Evolutionary conservation across 2,113 vertebrate genomes (phyloP).

Genomic region (Typhlomys cinereus): DNA sequence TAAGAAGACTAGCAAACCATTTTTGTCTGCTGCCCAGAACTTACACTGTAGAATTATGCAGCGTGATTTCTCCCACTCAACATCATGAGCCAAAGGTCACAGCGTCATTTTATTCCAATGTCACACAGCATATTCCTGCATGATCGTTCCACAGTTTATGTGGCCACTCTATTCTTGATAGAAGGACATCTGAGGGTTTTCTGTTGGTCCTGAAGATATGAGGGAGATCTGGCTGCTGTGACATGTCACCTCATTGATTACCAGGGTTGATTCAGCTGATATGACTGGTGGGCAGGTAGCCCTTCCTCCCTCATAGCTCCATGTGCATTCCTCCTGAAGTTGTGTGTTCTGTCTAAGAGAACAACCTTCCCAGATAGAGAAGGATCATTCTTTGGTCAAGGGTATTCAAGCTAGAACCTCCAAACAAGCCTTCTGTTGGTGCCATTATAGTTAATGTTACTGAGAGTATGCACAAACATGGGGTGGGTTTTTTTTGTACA

Average conservation of each 20-base stretch:
- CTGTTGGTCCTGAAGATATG: too few species aligned
- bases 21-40: conserved; percentile 21
- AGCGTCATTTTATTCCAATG: not conserved
- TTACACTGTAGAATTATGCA: not conserved
- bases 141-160: not conserved
- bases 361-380: too few species aligned
- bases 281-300: too few species aligned
- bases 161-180: not conserved
- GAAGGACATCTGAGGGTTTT: not conserved
- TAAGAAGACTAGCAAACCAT: not conserved
- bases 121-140: not conserved
- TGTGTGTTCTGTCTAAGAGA: too few species aligned
- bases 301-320: too few species aligned
- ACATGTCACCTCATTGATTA: too few species aligned
- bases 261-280: too few species aligned
- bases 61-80: not conserved
- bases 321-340: too few species aligned
- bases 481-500: not conserved
- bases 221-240: too few species aligned
- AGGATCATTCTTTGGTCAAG: too few species aligned
- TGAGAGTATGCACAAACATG: not conserved
- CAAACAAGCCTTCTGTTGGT: not conserved
- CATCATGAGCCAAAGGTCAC: not conserved
- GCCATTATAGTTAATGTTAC: not conserved
- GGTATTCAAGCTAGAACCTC: too few species aligned